Evolutionary conservation across 1,140 invertebrate species (phyloP).

Genomic region (Nasonia giraulti): DNA sequence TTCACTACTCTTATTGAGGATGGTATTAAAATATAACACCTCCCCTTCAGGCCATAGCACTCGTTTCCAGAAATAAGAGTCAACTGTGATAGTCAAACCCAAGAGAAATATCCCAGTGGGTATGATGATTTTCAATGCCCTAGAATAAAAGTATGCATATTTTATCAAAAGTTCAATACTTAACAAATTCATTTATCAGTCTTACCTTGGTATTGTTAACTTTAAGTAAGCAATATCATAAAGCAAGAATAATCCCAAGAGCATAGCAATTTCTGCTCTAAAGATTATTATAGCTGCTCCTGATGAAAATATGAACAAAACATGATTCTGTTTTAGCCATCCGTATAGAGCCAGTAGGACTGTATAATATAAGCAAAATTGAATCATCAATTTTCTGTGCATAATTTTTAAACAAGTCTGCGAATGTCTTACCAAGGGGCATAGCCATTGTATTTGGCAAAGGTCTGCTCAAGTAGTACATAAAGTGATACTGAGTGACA

Average conservation of each 20-base stretch:
- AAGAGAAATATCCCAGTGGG: slow-evolving; percentile 83
- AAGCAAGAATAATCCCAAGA: slow-evolving; percentile 91
- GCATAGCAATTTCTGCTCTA: slow-evolving; percentile 89
- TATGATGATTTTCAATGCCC: slow-evolving; percentile 82
- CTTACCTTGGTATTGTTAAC: slow-evolving; percentile 72
- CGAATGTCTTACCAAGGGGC: slow-evolving; percentile 84
- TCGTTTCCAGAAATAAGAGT: slow-evolving; percentile 95
- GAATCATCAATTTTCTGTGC: background rate
- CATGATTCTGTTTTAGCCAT: slow-evolving; percentile 88
- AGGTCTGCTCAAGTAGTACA: slow-evolving; percentile 96
- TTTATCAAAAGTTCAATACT: slow-evolving; percentile 41
- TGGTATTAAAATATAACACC: slow-evolving; percentile 96
- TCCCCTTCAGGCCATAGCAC: slow-evolving; percentile 97
- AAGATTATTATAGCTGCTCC: slow-evolving; percentile 94
- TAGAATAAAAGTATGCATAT: slow-evolving; percentile 69
- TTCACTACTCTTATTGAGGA: slow-evolving; percentile 95
- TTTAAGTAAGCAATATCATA: slow-evolving; percentile 81
- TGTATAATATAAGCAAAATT: slow-evolving; percentile 73
- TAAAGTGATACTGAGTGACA: slow-evolving; percentile 96
- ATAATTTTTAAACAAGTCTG: background rate
- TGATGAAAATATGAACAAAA: slow-evolving; percentile 87
- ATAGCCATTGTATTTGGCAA: slow-evolving; percentile 98
- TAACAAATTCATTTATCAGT: background rate
- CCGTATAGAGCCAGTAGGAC: slow-evolving; percentile 89
- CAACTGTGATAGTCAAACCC: slow-evolving; percentile 85